These are phyloP conservation scores for Periphyllus acericola DNA, from an alignment of 2,888 invertebrate genomes.

Conservation along the genomic window DNA sequence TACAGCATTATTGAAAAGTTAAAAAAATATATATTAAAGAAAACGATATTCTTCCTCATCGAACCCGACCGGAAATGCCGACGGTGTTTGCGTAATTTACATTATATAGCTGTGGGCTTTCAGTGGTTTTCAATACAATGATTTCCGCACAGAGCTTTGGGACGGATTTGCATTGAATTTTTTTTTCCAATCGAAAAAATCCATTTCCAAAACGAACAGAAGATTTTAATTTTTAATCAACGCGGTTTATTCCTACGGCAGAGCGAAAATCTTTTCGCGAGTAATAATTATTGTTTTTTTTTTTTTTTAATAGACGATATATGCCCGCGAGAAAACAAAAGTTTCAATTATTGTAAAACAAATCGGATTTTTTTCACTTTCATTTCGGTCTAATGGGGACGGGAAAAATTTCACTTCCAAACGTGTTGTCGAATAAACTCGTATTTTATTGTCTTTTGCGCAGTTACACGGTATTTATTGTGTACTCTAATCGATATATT, in stretches of 20 bases:
- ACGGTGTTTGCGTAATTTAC: background rate
- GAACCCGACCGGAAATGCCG: background rate
- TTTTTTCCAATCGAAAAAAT: no score
- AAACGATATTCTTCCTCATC: no score
- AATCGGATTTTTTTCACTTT: slow-evolving; percentile 35
- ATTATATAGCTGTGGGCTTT: background rate
- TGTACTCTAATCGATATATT: background rate
- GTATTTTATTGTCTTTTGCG: slow-evolving; percentile 23
- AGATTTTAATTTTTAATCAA: no score
- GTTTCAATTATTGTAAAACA: slow-evolving; percentile 30
- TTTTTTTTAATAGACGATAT: background rate
- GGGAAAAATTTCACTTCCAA: slow-evolving; percentile 42
- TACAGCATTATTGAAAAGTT: background rate
- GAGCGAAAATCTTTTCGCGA: no score
- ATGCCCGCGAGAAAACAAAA: background rate
- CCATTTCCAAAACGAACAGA: no score
- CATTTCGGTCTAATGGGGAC: slow-evolving; percentile 8
- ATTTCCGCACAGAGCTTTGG: no score
- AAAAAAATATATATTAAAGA: background rate
- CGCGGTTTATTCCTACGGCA: no score
- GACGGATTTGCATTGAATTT: no score
- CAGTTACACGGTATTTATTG: slow-evolving; percentile 10
- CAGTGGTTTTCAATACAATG: background rate
- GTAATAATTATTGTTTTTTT: background rate
- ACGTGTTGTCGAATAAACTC: slow-evolving; percentile 5